Conservation (phyloP, 2,113 vertebrate species). For the Telmatochromis sp. region DNA sequence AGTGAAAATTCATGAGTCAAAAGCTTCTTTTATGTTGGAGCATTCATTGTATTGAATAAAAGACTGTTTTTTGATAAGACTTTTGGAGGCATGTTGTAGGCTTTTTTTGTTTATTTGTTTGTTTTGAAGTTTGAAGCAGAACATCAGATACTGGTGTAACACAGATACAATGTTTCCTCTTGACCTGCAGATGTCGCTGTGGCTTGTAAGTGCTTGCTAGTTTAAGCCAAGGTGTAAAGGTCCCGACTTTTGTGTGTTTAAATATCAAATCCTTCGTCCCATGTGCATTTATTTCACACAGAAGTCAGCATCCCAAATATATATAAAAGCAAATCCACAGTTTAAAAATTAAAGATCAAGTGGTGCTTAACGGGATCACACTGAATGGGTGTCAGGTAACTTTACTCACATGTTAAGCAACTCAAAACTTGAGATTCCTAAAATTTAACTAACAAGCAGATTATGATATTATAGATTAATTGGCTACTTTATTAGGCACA, state of each 20-base stretch:
- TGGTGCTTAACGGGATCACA: neutral
- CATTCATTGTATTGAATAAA: conserved; percentile 62
- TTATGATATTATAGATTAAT: neutral
- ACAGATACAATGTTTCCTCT: neutral
- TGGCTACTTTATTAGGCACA: accelerated
- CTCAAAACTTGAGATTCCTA: neutral
- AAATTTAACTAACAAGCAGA: too few species aligned
- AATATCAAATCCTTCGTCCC: neutral
- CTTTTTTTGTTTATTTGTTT: neutral
- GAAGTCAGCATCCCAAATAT: neutral
- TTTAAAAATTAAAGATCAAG: neutral
- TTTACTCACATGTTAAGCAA: neutral
- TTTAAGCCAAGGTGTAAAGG: neutral
- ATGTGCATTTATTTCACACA: neutral
- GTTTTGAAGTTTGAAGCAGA: neutral
- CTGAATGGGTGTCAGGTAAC: neutral
- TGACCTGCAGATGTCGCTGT: conserved; percentile 15
- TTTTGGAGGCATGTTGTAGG: neutral
- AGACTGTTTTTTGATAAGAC: conserved; percentile 36
- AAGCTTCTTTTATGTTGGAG: conserved; percentile 28
- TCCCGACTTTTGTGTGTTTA: neutral
- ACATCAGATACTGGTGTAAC: neutral
- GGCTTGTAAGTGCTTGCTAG: neutral
- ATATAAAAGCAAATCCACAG: neutral
- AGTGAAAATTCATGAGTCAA: conserved; percentile 25